Evolutionary conservation across 2,113 vertebrate species (phyloP), one percentile per base, ranked within the genome.

Genomic region (Ahaetulla prasina): DNA sequence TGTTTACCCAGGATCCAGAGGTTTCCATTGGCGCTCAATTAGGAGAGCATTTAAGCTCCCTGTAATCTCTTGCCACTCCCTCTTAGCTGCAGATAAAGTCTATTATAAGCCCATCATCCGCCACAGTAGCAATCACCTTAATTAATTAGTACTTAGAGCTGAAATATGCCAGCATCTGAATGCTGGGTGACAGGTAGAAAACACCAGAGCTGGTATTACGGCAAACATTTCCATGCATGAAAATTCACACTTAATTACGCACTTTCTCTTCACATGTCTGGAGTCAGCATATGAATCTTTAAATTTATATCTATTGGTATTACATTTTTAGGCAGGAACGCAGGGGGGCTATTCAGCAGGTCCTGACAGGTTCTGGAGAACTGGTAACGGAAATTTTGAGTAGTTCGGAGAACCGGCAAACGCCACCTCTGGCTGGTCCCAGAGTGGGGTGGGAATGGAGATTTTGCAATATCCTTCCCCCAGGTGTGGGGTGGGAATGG

Each of bases 81-180:
- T 88, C 49, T 89, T 91, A 88, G 92, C 89, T 85, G 90, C 92
- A 92, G 94, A 95, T 90, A 92, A 96, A 53, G 93, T 54, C 91
- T 80, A 93, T 94, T 94, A 94, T 88, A 91, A 95, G 94, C 80
- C 93, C 93, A 85, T 94, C 95, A 92, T 49, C 55, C 93, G 86
- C 85, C 84, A n/a, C 52, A 93, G 84, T 93, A 88, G 87, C 94
- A 91, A 93, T 91, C 57, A 52, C 55, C 85, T 90, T 91, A 87
- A 93, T 94, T 94, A 94, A 95, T 94, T 85, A 88, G 57, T 88
- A 86, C 35, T 85, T n/a, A 88, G 87, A n/a, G 2, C 27, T n/a
- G 63, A 18, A 10, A 55, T 84, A 20, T 60, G 87, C 0, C 0
- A 55, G n/a, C 14, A 0, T 30, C 60, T 55, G 50, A 55, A 25